A percentile compares a stretch with the other conserved stretches of the same genome.
phyloP scores from a whole-genome alignment of 2,888 invertebrate genomes.

The Bursaphelenchus okinawaensis region DNA sequence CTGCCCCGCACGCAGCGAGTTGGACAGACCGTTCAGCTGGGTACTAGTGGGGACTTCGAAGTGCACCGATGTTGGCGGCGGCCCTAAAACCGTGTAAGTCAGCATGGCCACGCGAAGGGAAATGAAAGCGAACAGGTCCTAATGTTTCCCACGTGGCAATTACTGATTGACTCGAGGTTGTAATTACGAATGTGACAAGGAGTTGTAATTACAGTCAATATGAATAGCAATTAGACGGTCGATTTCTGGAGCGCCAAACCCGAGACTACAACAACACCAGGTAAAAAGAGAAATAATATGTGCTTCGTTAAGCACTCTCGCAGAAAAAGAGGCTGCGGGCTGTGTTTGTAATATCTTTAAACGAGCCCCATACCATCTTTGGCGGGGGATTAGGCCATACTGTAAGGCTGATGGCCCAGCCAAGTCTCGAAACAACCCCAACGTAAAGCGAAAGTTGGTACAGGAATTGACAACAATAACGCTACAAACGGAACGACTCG shows the following conservation, averaged over 20 bases:
- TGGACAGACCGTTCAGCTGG: background rate
- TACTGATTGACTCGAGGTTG: too few relatives aligned
- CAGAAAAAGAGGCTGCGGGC: background rate
- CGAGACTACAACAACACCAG: background rate
- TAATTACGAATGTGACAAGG: too few relatives aligned
- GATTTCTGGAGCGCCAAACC: background rate
- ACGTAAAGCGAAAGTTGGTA: background rate
- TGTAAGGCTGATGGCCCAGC: too few relatives aligned
- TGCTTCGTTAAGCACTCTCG: background rate
- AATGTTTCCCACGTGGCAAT: too few relatives aligned
- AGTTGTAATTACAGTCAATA: too few relatives aligned
- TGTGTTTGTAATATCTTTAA: background rate
- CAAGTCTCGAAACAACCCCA: too few relatives aligned
- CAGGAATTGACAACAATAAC: background rate
- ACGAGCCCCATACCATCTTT: background rate
- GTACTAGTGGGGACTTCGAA: slow-evolving; percentile 15
- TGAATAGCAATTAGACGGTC: too few relatives aligned
- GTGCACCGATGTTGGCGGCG: slow-evolving; percentile 9
- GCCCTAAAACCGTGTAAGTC: too few relatives aligned
- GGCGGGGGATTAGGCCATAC: background rate
- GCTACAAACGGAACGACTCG: background rate
- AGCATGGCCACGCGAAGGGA: too few relatives aligned
- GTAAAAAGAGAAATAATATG: background rate
- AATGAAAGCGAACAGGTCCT: too few relatives aligned
- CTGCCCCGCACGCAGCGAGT: background rate